These are phyloP conservation scores for Stichopus chloronotus DNA, from an alignment of 35 echinoderm and acorn worm species.

Conservation along the genomic window DNA sequence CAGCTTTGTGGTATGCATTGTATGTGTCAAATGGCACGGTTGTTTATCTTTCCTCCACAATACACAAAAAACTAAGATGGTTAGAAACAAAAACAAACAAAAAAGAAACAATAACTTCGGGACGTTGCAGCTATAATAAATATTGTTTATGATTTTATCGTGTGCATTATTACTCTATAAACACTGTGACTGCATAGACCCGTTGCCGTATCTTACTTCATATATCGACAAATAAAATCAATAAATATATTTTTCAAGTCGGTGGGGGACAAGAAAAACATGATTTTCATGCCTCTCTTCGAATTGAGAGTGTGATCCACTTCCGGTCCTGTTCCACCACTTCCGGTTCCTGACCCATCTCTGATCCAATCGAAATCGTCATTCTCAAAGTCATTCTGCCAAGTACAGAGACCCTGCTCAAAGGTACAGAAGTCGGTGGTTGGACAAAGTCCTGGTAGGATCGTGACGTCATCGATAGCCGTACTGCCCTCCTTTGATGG, in stretches of 20 bases:
- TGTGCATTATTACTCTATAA: not conserved
- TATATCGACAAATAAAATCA: too few relatives aligned
- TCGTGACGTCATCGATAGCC: constrained; percentile 72
- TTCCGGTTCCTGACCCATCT: constrained; percentile 16
- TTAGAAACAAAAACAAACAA: constrained; percentile 31
- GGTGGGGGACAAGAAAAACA: too few relatives aligned
- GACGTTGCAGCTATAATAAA: too few relatives aligned
- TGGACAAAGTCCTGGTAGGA: constrained; percentile 56
- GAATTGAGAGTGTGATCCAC: constrained; percentile 28
- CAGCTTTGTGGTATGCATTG: too few relatives aligned
- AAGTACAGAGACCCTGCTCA: constrained; percentile 73
- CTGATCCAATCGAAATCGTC: constrained; percentile 94
- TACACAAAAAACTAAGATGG: too few relatives aligned
- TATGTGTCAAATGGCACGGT: too few relatives aligned
- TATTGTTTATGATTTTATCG: too few relatives aligned
- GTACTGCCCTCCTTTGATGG: constrained; percentile 57
- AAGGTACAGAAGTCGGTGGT: constrained; percentile 76
- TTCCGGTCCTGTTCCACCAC: not conserved
- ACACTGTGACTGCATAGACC: too few relatives aligned
- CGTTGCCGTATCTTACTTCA: too few relatives aligned
- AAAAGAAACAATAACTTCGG: not conserved
- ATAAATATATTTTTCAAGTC: too few relatives aligned
- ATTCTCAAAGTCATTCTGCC: constrained; percentile 75
- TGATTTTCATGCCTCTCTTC: not conserved
- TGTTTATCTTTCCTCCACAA: too few relatives aligned